Evolutionary conservation across 2,113 vertebrate genomes (phyloP), one percentile per base, ranked within the genome.

Genomic region (Misgurnus mizolepis): DNA sequence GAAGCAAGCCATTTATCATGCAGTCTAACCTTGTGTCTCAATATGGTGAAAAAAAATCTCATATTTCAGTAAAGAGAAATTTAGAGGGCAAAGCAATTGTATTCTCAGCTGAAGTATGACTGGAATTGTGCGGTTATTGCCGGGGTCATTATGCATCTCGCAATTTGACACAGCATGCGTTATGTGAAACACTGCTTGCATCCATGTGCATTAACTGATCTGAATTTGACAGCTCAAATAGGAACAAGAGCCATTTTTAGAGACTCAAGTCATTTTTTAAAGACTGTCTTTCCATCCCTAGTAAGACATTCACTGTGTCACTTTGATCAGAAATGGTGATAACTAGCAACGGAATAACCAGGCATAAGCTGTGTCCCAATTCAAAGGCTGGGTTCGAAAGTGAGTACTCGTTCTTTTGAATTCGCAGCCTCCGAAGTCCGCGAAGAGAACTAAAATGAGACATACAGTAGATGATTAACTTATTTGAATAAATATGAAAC

Each of bases 21-120:
- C 22, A 27, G 39, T 74, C 55, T 1, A 7, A 47, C 56, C 71
- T 61, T 61, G 55, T 22, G 17, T 55, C 53, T 41, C 17, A 14
- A 4, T 73, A 45, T 22, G 10, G 53, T 2, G 6, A 73, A 11
- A 27, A 11, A 27, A 60, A 43, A 74, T 17, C n/a, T 8, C 49
- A 73, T 40, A 74, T 74, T 39, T 74, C 40, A 22, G n/a, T 61
- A 61, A 74, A 60, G 40, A 45, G 39, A 60, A 15, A 74, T 61
- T 74, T 74, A n/a, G 40, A 74, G 71, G 56, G 22, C 11, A 40
- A 74, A 47, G 56, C 56, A 47, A 47, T 74, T 74, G 60, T 7
- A 74, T 60, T 74, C 71, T 61, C 56, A 61, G 40, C 56, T 47
- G 71, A 40, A 27, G 4, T 47, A 22, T 15, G 56, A 74, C 56